phyloP scores from a whole-genome alignment of 1,140 invertebrate species.

The Orchestia grillus region DNA sequence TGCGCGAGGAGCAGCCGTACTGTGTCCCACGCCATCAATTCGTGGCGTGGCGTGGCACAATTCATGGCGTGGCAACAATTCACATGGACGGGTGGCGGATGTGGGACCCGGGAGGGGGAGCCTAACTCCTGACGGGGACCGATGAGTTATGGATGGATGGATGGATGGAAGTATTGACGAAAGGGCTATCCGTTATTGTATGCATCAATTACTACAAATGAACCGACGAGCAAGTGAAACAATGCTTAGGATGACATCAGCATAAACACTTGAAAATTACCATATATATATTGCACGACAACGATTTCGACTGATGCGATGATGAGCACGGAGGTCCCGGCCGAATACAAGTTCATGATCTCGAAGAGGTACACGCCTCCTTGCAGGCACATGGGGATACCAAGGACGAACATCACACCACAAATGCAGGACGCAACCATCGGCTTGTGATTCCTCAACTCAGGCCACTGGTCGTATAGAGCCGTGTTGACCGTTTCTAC shows the following conservation, averaged over 20 bases:
- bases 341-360: neutral
- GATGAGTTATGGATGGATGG: too few species aligned
- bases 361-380: conserved; percentile 69
- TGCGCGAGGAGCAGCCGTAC: too few species aligned
- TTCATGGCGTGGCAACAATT: too few species aligned
- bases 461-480: conserved; percentile 58
- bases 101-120: too few species aligned
- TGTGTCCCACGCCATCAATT: too few species aligned
- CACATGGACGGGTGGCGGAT: too few species aligned
- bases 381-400: conserved; percentile 80
- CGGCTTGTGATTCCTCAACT: conserved; percentile 73
- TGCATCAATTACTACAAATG: too few species aligned
- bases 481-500: conserved; percentile 67
- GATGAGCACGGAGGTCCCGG: conserved; percentile 4
- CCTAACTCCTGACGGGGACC: too few species aligned
- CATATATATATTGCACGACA: conserved; percentile 49
- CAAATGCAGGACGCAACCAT: conserved; percentile 77
- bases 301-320: conserved; percentile 6
- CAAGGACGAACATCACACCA: conserved; percentile 77
- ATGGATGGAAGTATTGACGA: too few species aligned
- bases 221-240: too few species aligned
- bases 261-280: neutral
- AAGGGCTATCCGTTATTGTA: too few species aligned
- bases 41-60: too few species aligned
- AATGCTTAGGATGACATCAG: neutral